phyloP scores from a whole-genome alignment of 2,113 vertebrate species.

The Okapia johnstoni region DNA sequence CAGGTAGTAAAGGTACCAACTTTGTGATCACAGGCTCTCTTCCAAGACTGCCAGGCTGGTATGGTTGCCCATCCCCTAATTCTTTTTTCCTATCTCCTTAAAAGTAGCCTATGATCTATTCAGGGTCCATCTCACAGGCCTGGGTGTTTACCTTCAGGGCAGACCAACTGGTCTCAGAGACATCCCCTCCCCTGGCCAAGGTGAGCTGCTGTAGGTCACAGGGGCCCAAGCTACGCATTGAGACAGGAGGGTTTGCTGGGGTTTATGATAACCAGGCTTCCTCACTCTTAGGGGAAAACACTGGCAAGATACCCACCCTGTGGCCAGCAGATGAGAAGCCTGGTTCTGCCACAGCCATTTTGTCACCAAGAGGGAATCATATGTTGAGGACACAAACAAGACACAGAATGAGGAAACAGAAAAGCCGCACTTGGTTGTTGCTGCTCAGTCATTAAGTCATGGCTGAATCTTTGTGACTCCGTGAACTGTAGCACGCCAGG shows the following conservation, averaged over 20 bases:
- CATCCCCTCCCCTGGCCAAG: background rate
- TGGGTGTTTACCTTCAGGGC: background rate
- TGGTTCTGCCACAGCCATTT: background rate
- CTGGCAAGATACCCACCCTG: background rate
- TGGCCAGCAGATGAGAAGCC: background rate
- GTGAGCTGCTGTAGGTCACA: background rate
- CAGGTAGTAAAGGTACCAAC: background rate
- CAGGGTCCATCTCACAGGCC: background rate
- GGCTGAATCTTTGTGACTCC: background rate
- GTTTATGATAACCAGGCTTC: background rate
- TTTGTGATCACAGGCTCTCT: background rate
- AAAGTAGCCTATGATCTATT: background rate
- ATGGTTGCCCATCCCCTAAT: background rate
- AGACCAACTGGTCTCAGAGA: background rate
- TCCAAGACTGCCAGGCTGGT: background rate
- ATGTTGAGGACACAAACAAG: background rate
- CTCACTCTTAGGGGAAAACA: background rate
- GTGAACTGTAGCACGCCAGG: background rate
- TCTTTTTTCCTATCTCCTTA: background rate
- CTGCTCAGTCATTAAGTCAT: background rate
- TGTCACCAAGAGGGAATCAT: background rate
- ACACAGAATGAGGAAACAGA: background rate
- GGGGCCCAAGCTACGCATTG: background rate
- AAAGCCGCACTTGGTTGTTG: background rate
- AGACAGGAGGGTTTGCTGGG: background rate